Evolutionary conservation across 2,888 invertebrate species (phyloP).

Genomic region (Morpho deidamia): DNA sequence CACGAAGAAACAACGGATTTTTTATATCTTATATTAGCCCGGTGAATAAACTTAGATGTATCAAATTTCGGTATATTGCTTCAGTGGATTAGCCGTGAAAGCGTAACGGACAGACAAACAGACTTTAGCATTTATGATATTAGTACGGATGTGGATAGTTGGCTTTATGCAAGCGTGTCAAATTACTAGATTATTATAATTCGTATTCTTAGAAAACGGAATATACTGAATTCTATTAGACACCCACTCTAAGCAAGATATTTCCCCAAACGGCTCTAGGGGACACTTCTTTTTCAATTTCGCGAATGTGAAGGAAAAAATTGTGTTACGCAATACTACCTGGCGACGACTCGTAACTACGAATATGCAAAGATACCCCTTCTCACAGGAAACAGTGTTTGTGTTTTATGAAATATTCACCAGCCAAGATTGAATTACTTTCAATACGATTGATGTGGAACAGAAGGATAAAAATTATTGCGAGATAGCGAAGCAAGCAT

Average conservation of each 20-base stretch:
- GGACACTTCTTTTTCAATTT: slow-evolving; percentile 67
- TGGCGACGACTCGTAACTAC: slow-evolving; percentile 26
- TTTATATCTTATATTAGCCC: too few species aligned
- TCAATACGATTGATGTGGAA: slow-evolving; percentile 19
- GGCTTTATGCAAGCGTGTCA: too few species aligned
- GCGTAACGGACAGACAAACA: too few species aligned
- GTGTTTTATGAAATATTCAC: slow-evolving; percentile 29
- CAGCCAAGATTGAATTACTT: slow-evolving; percentile 29
- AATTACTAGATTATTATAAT: too few species aligned
- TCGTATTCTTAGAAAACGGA: too few species aligned
- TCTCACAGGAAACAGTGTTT: slow-evolving; percentile 25
- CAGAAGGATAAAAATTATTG: neutral
- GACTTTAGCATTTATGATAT: too few species aligned
- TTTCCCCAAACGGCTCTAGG: slow-evolving; percentile 39
- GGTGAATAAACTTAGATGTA: too few species aligned
- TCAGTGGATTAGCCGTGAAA: too few species aligned
- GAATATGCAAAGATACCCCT: slow-evolving; percentile 25
- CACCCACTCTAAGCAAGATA: neutral
- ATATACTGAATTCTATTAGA: neutral
- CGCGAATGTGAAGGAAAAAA: slow-evolving; percentile 55
- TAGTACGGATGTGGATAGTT: too few species aligned
- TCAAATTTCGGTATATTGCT: too few species aligned
- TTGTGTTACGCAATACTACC: slow-evolving; percentile 46
- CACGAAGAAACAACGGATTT: too few species aligned
- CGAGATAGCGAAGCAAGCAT: too few species aligned